Base-by-base conservation (phyloP, 2,888 invertebrate genomes). In the Chelonus formosanus region DNA sequence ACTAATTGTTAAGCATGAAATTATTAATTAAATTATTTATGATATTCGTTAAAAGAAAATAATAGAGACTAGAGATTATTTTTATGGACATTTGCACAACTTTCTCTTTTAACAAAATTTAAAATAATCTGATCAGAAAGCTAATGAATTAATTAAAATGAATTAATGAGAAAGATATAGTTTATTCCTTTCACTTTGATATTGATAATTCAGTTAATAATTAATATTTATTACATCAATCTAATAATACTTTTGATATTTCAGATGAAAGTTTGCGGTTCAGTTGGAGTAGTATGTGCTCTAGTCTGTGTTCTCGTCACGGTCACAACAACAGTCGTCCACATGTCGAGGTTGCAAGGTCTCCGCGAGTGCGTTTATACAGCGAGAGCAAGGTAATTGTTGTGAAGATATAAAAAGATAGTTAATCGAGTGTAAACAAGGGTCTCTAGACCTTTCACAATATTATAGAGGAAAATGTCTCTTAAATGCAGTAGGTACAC, bases 291-390 rank as follows among this genome's bases (percentile, higher is more conserved):
- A 67, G 91, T 94, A 57, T 94, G 94, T 77, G 95, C 95, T 4
- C 86, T 95, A 67, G 92, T 94, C 0, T 95, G 95, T 80, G 94
- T 95, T 35, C 86, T 95, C 60, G 94, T 96, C 63, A 93, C 93
- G 31, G 94, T 96, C 57, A 95, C 95, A 2, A 96, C 95, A 0
- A 95, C 95, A 0, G 94, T 96, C 44, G 91, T 95, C 74, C 96
- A 96, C 84, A 95, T 96, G 95, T 88, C 80, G 83, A 90, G 95
- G 69, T 85, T 96, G 53, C 95, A 96, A 85, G 93, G 94, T 0
- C 84, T 96, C 8, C 88, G 93, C 71, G 94, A 95, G 82, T 96
- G 96, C 78, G 93, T 94, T 76, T 95, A 94, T 83, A 94, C 93
- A 3, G 77, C 75, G 7, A 75, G 75, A 69, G 84, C 84, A n/a